These are phyloP conservation scores for Thermophis baileyi DNA, from an alignment of 2,113 vertebrate genomes.

Conservation along the genomic window DNA sequence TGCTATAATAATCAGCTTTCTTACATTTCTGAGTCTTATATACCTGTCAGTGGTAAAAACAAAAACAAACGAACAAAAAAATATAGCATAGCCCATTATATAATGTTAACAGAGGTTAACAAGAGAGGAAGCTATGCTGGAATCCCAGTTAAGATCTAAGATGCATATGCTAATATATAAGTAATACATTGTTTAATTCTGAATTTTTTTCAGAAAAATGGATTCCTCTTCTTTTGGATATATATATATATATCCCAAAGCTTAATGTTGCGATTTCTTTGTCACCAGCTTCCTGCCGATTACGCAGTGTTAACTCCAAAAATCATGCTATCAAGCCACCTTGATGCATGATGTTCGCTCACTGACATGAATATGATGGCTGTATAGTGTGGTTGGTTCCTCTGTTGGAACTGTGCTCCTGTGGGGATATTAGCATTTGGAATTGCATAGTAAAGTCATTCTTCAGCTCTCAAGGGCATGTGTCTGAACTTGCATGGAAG, in stretches of 20 bases:
- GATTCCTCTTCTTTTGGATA: background rate
- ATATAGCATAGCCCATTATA: background rate
- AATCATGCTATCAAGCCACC: constrained; percentile 50
- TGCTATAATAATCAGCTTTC: background rate
- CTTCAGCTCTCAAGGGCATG: constrained; percentile 60
- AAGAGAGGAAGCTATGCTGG: too few species aligned
- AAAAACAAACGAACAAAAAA: background rate
- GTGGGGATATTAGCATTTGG: constrained; percentile 56
- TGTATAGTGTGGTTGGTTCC: constrained; percentile 32
- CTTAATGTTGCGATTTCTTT: constrained; percentile 5
- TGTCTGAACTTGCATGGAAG: constrained; percentile 54
- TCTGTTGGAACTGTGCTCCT: constrained; percentile 52
- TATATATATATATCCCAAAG: background rate
- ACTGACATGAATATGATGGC: constrained; percentile 54
- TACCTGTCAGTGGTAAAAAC: background rate
- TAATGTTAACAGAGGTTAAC: background rate
- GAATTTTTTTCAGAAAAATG: background rate
- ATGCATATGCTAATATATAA: background rate
- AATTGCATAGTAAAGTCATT: constrained; percentile 58
- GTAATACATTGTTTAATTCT: background rate
- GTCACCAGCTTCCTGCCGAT: constrained; percentile 12
- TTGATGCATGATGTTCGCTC: constrained; percentile 53
- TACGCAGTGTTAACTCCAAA: constrained; percentile 25
- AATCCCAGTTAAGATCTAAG: background rate
- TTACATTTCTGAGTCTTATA: background rate